Evolutionary conservation across 2,888 invertebrate species (phyloP), one percentile per base, ranked within the genome.

Genomic region (Eretmocerus hayati): DNA sequence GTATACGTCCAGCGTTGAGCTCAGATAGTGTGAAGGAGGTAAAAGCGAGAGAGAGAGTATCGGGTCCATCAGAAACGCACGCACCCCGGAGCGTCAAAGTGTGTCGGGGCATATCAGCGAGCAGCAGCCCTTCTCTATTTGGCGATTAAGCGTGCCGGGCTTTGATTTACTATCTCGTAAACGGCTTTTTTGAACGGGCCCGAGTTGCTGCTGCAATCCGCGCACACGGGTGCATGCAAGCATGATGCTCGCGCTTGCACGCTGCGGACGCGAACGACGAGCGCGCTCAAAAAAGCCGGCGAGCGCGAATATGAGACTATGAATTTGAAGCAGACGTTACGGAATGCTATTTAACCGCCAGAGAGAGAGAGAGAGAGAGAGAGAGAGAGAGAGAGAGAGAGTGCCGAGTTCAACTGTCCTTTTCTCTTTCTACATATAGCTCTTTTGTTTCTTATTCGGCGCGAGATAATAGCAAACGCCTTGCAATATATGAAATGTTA

Each of bases 131-230:
- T 53, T 52, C 56, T 62, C 61, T 60, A 61, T 59, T 59, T 56
- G 59, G 55, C 59, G 59, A 64, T 64, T 61, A 64, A 64, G 53
- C 50, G 57, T 57, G 50, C 51, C 56, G 47, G 35, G 52, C 36
- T 46, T 60, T 62, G 63, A 64, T 64, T 64, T 60, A 62, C 55
- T 56, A 57, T 64, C 59, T 62, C 62, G 55, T 63, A 63, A 63
- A 63, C 50, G 56, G 53, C 48, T 52, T 39, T n/a, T n/a, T 45
- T 48, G 53, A 56, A 58, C 54, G 37, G 56, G 49, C 48, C 42
- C 40, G 41, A 43, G 33, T 16, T 13, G 5, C 33, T 13, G n/a
- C 33, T 33, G 5, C n/a, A n/a, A 15, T 16, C n/a, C 33, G 13
- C 33, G 6, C 33, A 15, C 33, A 15, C n/a, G n/a, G n/a, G n/a